Conservation (phyloP, 1,140 invertebrate genomes). For the Tetranychus urticae region DNA sequence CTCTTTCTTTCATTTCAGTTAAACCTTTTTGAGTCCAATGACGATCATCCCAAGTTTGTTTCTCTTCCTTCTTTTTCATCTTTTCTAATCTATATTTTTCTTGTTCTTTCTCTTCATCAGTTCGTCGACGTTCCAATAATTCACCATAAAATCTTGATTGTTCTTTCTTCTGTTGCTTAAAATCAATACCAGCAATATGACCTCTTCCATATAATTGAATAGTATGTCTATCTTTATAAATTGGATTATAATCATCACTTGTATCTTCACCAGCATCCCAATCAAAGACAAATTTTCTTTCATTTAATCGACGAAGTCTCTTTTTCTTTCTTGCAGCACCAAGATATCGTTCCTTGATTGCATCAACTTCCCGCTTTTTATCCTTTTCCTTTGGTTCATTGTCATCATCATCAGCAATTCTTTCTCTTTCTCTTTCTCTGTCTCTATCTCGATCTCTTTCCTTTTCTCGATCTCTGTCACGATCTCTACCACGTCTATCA, state of each 20-base stretch:
- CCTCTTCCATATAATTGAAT: conserved; percentile 92
- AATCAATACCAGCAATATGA: conserved; percentile 87
- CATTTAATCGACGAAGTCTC: conserved; percentile 70
- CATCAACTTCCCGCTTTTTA: conserved; percentile 70
- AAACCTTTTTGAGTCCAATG: conserved; percentile 92
- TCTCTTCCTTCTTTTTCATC: conserved; percentile 82
- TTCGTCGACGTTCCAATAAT: conserved; percentile 74
- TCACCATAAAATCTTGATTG: conserved; percentile 96
- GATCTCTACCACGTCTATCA: conserved; percentile 2
- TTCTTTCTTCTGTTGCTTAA: conserved; percentile 26
- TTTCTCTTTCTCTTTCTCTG: conserved; percentile 16
- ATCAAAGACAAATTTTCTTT: conserved; percentile 98
- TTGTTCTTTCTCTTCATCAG: conserved; percentile 90
- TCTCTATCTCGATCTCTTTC: conserved; percentile 14
- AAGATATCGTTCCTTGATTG: conserved; percentile 76
- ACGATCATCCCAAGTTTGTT: conserved; percentile 94
- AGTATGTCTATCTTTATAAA: conserved; percentile 64
- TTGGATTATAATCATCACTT: conserved; percentile 81
- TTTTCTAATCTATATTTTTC: conserved; percentile 84
- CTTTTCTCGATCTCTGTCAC: conserved; percentile 1
- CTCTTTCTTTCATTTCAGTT: conserved; percentile 91
- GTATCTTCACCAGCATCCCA: conserved; percentile 99
- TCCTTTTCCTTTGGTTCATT: conserved; percentile 29
- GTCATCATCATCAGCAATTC: conserved; percentile 15
- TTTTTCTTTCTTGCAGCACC: conserved; percentile 81